Base-by-base conservation (phyloP, 2,888 invertebrate species). In the Ecdyonurus torrentis region DNA sequence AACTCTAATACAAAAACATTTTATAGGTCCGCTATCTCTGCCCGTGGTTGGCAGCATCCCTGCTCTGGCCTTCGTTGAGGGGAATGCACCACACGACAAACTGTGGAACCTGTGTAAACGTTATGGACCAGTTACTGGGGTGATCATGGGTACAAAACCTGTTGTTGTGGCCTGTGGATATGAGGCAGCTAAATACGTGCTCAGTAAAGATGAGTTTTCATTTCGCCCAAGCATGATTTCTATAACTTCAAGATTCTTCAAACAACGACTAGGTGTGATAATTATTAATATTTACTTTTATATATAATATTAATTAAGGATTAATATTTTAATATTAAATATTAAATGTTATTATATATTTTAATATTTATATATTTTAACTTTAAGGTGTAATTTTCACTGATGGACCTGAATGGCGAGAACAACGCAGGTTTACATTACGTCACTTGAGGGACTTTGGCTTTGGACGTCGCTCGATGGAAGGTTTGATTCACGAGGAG, bases 361-460 rank as follows among this genome's bases (percentile, higher is more conserved):
- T n/a, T n/a, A n/a, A n/a, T n/a, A n/a, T 10, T 10, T 10, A 10
- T 10, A 37, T 37, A 52, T 1, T 1, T 61, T 22, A 10, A 55
- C 53, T 67, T 67, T 0, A 66, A 85, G 85, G 85, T 18, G 79
- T 86, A 64, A 84, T 85, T 70, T 85, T 85, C 69, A 79, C 80
- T 22, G 85, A 86, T 19, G 83, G 83, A 1, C 72, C 75, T 50
- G 73, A 78, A 61, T 86, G 86, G 86, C 80, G 81, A 64, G 78
- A 81, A 1, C 86, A 86, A 68, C 75, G 85, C 37, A 77, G 86
- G 66, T 86, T 85, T 66, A 78, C 84, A 0, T 74, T 86, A 2
- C 77, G 86, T 0, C 78, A 83, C 67, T 73, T 86, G 70, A 75
- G 86, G 0, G 86, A 86, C 70, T 85, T 76, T 69, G 86, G 86